Conservation (phyloP, 2,797 vertebrate genomes). For the Chrosomus eos region DNA sequence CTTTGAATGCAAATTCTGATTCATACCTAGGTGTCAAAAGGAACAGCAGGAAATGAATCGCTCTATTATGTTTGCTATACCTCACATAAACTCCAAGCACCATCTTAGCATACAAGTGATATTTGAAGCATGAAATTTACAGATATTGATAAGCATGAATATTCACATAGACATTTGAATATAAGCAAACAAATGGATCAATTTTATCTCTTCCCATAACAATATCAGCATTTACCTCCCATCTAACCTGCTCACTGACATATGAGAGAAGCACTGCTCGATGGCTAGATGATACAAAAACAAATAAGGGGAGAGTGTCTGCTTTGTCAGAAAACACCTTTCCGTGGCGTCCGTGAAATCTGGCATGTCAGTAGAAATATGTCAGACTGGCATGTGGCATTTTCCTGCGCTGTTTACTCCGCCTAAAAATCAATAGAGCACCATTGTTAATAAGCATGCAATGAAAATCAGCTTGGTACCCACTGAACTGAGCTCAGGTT, state of each 20-base stretch:
- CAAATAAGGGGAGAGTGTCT: conserved; percentile 63
- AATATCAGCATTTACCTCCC: conserved; percentile 7
- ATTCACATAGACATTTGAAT: background rate
- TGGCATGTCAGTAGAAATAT: conserved; percentile 68
- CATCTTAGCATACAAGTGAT: background rate
- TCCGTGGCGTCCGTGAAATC: conserved; percentile 62
- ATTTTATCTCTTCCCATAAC: background rate
- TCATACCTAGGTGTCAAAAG: conserved; percentile 60
- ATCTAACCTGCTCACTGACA: conserved; percentile 18
- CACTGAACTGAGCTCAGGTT: conserved; percentile 62
- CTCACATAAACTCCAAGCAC: background rate
- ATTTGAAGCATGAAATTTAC: background rate
- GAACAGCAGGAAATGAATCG: conserved; percentile 54
- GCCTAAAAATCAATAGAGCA: conserved; percentile 67
- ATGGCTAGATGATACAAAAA: conserved; percentile 36
- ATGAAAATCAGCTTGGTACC: conserved; percentile 70
- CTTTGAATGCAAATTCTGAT: conserved; percentile 12
- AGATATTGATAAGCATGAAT: conserved; percentile 22
- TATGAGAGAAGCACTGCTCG: conserved; percentile 16
- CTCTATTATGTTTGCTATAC: conserved; percentile 57
- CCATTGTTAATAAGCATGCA: conserved; percentile 70
- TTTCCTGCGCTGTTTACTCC: conserved; percentile 63
- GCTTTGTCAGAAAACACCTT: conserved; percentile 69
- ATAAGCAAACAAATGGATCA: conserved; percentile 1
- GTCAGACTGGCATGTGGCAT: conserved; percentile 61